phyloP scores from a whole-genome alignment of 2,113 vertebrate genomes.

The Gymnocephalus cernua region DNA sequence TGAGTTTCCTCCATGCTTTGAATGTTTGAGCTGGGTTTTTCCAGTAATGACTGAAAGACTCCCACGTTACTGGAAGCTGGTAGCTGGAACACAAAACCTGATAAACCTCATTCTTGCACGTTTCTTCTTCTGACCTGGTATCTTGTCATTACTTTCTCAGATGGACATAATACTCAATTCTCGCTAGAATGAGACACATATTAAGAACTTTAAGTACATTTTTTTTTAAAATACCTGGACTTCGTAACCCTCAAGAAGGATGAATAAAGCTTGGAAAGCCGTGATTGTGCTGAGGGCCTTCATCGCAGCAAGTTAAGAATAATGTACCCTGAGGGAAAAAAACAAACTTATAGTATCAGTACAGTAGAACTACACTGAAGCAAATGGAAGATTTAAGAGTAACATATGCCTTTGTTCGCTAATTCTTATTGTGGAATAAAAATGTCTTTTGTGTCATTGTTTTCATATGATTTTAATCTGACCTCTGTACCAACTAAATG shows the following conservation, averaged over 20 bases:
- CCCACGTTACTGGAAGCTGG: background rate
- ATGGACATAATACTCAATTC: too few species aligned
- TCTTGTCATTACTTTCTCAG: background rate
- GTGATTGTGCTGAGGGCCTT: slow-evolving; percentile 37
- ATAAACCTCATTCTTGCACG: slow-evolving; percentile 23
- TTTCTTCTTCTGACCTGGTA: background rate
- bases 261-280: slow-evolving; percentile 48
- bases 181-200: background rate
- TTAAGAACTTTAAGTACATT: background rate
- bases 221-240: too few species aligned
- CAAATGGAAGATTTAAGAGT: background rate
- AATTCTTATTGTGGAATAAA: background rate
- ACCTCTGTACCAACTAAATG: background rate
- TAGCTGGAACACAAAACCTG: slow-evolving; percentile 25
- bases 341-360: too few species aligned
- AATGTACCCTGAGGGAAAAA: background rate
- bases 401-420: background rate
- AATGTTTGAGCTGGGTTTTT: background rate
- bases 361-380: background rate
- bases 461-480: background rate
- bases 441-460: background rate
- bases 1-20: background rate
- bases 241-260: background rate
- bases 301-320: slow-evolving; percentile 24
- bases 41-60: accelerated